Evolutionary conservation across 2,113 vertebrate genomes (phyloP), one percentile per base, ranked within the genome.

Genomic region (Odocoileus virginianus): DNA sequence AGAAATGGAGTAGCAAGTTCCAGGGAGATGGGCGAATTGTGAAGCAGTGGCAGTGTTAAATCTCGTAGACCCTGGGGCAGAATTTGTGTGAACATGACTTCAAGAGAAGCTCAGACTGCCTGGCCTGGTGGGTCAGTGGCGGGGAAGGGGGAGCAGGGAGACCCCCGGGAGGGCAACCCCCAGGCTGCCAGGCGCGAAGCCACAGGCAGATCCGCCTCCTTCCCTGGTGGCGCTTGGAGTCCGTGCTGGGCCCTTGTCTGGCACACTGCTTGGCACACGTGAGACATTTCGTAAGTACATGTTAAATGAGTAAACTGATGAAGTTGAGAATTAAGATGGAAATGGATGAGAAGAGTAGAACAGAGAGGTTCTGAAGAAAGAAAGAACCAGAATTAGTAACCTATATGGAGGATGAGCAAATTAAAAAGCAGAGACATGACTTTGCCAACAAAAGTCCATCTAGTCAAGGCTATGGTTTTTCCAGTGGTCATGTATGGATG

Each of bases 321-420:
- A 60, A 79, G 52, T 74, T 87, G 57, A 87, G 30, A 87, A 64
- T 28, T 67, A 19, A 52, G 60, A 54, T 40, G 57, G 74, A 93
- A 64, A 64, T 28, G 16, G 33, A 85, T 5, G 25, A 28, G 61
- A 91, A 83, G 47, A 4, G 36, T 19, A 61, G 67, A 89, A 86
- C 71, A 88, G 58, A 87, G 28, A 88, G 61, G 23, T 71, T 87
- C 61, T 58, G 55, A 95, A 83, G 81, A 27, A 45, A 58, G 27
- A 64, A 87, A 52, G n/a, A 57, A 54, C 33, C 45, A 78, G 43
- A 54, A 55, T 50, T 40, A 61, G 17, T 71, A 36, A 52, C 9
- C 7, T 28, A 23, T 27, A 47, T 45, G 5, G 67, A 71, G n/a
- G 19, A 71, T 71, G 67, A 71, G n/a, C n/a, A 23, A 40, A 40